Evolutionary conservation across 2,113 vertebrate species (phyloP).

Genomic region (Lepidothrix coronata): DNA sequence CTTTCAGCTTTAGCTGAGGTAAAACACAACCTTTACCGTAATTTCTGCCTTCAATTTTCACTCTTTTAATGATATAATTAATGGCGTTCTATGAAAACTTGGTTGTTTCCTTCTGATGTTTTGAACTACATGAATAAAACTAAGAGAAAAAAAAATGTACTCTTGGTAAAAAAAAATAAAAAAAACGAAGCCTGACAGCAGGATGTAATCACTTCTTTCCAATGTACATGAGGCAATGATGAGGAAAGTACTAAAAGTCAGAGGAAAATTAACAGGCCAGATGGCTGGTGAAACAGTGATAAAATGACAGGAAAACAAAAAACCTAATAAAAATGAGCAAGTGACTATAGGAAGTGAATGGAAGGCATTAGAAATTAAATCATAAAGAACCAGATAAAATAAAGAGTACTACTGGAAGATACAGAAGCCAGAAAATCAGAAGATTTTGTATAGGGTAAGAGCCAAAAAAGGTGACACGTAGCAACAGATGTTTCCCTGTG

Average conservation of each 20-base stretch:
- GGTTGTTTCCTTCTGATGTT: neutral
- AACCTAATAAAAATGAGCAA: constrained; percentile 52
- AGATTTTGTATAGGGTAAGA: neutral
- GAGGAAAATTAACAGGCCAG: constrained; percentile 45
- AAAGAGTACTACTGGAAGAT: neutral
- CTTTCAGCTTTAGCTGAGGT: neutral
- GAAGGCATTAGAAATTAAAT: constrained; percentile 20
- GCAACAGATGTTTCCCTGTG: constrained; percentile 38
- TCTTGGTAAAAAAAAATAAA: neutral
- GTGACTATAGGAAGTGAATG: constrained; percentile 4
- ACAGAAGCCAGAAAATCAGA: neutral
- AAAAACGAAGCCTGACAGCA: neutral
- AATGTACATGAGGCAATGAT: constrained; percentile 35
- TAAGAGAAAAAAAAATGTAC: neutral
- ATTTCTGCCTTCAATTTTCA: neutral
- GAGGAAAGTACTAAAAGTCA: constrained; percentile 45
- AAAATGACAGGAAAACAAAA: constrained; percentile 40
- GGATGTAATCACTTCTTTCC: constrained; percentile 32
- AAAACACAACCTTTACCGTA: neutral
- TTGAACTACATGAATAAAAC: neutral
- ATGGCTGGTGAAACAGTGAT: constrained; percentile 42
- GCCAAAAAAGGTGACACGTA: neutral
- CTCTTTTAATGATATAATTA: neutral
- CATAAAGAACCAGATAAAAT: neutral
- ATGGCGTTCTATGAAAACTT: neutral